Evolutionary conservation across 1,140 invertebrate genomes (phyloP).

Genomic region (Trichogramma pretiosum): DNA sequence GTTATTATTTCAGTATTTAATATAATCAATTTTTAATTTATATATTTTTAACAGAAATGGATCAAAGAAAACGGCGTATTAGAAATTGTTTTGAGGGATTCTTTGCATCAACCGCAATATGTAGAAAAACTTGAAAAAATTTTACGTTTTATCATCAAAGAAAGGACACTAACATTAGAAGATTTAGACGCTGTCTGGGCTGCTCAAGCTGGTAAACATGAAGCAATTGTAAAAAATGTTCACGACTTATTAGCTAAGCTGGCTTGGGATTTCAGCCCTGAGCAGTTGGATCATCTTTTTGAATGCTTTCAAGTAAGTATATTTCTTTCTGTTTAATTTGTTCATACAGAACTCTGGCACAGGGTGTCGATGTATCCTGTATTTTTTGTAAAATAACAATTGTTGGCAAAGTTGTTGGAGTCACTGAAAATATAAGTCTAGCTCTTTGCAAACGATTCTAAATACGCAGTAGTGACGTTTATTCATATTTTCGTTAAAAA

Average conservation of each 20-base stretch:
- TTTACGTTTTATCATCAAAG: slow-evolving; percentile 91
- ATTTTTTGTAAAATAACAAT: slow-evolving; percentile 9
- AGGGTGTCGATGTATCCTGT: not conserved
- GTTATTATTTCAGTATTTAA: no score
- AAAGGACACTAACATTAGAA: slow-evolving; percentile 79
- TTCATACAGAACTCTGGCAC: not conserved
- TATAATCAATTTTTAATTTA: slow-evolving; percentile 4
- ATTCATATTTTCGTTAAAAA: no score
- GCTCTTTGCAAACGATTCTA: no score
- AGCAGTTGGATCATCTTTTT: slow-evolving; percentile 94
- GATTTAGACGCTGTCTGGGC: slow-evolving; percentile 95
- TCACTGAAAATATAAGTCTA: no score
- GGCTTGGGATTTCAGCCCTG: slow-evolving; percentile 96
- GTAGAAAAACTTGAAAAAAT: slow-evolving; percentile 98
- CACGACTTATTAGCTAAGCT: slow-evolving; percentile 93
- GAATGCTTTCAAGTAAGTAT: slow-evolving; percentile 83
- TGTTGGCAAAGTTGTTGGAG: no score
- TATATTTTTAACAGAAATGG: slow-evolving; percentile 65
- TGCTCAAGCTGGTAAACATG: slow-evolving; percentile 90
- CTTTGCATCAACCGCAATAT: slow-evolving; percentile 94
- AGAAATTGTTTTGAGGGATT: slow-evolving; percentile 90
- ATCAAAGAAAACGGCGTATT: slow-evolving; percentile 93
- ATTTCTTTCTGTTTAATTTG: not conserved
- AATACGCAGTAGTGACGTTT: no score
- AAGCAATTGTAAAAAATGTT: slow-evolving; percentile 94